Evolutionary conservation across 2,797 vertebrate genomes (phyloP).

Genomic region (Falco cherrug): DNA sequence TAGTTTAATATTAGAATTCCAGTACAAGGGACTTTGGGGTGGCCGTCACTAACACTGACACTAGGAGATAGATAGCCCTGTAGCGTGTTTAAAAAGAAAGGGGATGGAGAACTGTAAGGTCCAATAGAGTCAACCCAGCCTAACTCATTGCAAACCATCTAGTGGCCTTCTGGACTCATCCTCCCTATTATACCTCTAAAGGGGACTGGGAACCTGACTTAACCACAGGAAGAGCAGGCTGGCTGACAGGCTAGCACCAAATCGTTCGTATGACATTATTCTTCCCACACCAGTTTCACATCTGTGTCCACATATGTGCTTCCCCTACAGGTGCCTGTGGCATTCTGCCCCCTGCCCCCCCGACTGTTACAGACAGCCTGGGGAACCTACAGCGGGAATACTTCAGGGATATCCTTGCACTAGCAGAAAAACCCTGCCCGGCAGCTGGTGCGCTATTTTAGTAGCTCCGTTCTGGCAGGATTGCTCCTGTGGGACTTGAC

Average conservation of each 20-base stretch:
- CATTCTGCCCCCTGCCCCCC: background rate
- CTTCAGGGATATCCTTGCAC: background rate
- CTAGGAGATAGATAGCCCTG: background rate
- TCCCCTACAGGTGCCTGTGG: background rate
- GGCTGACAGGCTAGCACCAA: background rate
- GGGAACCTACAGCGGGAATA: background rate
- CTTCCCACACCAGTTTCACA: background rate
- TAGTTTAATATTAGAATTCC: background rate
- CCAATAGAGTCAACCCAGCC: background rate
- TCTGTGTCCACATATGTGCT: background rate
- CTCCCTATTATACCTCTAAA: background rate
- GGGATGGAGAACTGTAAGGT: background rate
- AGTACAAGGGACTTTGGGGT: background rate
- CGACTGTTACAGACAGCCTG: background rate
- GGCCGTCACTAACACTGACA: background rate
- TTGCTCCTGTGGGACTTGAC: background rate
- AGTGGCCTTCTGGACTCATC: background rate
- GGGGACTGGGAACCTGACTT: background rate
- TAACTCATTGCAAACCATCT: background rate
- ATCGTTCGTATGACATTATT: background rate
- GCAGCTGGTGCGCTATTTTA: background rate
- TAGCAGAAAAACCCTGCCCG: background rate
- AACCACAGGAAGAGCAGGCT: fast-evolving
- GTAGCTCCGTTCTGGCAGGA: background rate
- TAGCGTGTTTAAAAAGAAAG: background rate